Conservation (phyloP, 2,888 invertebrate genomes). For the Tipula confusa region DNA sequence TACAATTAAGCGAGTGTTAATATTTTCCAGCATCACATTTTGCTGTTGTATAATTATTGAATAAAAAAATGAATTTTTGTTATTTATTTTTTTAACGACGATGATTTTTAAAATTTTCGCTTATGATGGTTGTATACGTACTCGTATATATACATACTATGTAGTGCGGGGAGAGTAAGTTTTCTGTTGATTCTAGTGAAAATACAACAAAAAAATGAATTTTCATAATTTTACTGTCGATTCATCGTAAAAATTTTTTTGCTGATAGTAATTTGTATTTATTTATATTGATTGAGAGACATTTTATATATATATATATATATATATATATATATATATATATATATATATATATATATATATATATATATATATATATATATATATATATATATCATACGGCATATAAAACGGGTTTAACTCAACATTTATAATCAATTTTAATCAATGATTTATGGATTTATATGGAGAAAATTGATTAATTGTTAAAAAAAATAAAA, state of each 20-base stretch:
- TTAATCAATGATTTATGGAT: background rate
- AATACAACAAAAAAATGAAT: background rate
- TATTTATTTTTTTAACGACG: slow-evolving; percentile 3
- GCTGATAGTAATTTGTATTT: slow-evolving; percentile 7
- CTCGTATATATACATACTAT: background rate
- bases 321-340: background rate
- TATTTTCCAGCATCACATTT: background rate
- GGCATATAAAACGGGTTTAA: background rate
- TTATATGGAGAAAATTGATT: background rate
- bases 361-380: too few relatives aligned
- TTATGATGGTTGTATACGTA: slow-evolving; percentile 37
- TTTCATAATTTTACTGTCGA: background rate
- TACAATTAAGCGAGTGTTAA: slow-evolving; percentile 6
- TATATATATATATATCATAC: too few relatives aligned
- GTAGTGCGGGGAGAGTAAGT: background rate
- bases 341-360: too few relatives aligned
- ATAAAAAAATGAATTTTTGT: background rate
- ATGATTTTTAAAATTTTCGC: slow-evolving; percentile 35
- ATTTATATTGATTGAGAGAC: background rate
- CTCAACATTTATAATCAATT: background rate
- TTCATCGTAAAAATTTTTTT: background rate
- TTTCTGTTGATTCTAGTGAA: slow-evolving; percentile 9
- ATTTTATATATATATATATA: background rate
- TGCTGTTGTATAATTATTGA: background rate
- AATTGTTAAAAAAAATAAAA: background rate